A percentile compares a stretch with the other conserved stretches of the same genome.
Evolutionary conservation across 2,888 invertebrate species (phyloP).

Genomic region (Trachelus troglodyta): DNA sequence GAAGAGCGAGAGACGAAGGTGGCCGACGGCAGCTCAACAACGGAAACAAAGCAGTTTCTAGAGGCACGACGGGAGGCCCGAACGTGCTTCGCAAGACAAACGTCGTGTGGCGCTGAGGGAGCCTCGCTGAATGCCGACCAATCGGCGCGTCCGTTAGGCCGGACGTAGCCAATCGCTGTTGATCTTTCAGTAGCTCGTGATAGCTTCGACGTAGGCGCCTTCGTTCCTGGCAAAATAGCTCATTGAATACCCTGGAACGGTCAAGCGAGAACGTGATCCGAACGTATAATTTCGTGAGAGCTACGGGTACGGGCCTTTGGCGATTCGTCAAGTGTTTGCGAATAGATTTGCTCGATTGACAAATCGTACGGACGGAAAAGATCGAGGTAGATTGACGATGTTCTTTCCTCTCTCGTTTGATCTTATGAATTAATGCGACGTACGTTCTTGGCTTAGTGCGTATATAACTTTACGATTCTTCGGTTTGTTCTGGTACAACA

Average conservation of each 20-base stretch:
- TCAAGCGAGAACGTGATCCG: conserved; percentile 20
- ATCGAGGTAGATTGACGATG: background rate
- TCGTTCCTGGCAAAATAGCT: conserved; percentile 20
- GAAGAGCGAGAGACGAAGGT: background rate
- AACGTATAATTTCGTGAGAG: background rate
- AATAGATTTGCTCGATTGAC: background rate
- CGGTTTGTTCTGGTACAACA: background rate
- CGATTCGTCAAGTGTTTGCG: background rate
- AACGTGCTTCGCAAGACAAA: background rate
- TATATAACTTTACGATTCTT: background rate
- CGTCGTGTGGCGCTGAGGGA: background rate
- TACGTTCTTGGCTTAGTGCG: background rate
- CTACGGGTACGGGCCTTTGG: background rate
- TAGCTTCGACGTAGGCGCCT: conserved; percentile 1
- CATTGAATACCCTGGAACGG: conserved; percentile 20
- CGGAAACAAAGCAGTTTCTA: background rate
- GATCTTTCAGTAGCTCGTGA: background rate
- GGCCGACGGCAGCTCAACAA: background rate
- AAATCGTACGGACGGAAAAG: background rate
- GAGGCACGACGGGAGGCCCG: background rate
- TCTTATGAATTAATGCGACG: background rate
- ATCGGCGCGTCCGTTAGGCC: background rate
- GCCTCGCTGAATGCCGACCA: background rate
- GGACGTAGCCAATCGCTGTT: background rate
- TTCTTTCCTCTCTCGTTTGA: background rate